Evolutionary conservation across 1,140 invertebrate species (phyloP).

Genomic region (Platyscapa corneri): DNA sequence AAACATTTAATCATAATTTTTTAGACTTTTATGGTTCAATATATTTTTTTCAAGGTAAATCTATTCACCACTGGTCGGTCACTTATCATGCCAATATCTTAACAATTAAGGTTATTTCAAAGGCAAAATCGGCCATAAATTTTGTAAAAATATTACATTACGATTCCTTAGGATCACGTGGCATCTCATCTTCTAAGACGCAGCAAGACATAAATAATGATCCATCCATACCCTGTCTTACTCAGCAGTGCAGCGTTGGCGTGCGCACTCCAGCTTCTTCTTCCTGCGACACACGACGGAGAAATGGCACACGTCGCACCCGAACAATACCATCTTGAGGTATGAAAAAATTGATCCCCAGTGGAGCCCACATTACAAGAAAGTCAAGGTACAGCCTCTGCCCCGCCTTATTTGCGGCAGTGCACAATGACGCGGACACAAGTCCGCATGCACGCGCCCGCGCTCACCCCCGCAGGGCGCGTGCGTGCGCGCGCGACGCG

Average conservation of each 20-base stretch:
- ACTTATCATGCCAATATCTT: neutral
- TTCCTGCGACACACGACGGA: neutral
- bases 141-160: neutral
- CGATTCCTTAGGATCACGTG: neutral
- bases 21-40: neutral
- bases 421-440: neutral
- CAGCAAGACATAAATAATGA: conserved; percentile 8
- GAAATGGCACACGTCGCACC: conserved; percentile 29
- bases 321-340: conserved; percentile 1
- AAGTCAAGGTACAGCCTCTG: neutral
- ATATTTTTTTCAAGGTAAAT: too few species aligned
- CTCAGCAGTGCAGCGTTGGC: neutral
- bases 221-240: neutral
- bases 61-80: neutral
- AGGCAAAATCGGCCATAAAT: neutral
- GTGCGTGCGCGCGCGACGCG: neutral
- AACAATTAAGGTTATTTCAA: neutral
- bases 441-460: neutral
- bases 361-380: neutral
- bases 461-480: conserved; percentile 19
- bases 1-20: too few species aligned
- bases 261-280: neutral
- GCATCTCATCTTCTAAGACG: neutral
- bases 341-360: neutral
- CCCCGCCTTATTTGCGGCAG: conserved; percentile 32